Percentiles rank a stretch among this genome's conserved stretches.
phyloP scores from a whole-genome alignment of 1,140 invertebrate genomes.

The Plectrocnemia conspersa region DNA sequence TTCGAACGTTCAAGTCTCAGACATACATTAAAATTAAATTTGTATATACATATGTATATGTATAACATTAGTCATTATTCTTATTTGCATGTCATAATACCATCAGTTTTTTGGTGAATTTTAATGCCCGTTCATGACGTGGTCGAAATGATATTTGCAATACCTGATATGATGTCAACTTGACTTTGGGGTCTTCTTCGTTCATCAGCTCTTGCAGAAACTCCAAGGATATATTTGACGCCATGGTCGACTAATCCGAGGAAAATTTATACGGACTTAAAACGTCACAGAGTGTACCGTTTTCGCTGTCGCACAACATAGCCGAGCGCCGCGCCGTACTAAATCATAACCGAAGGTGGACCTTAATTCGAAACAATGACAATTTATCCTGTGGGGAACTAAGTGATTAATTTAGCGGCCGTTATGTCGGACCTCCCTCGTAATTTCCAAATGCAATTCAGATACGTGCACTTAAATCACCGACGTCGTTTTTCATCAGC shows the following conservation, averaged over 20 bases:
- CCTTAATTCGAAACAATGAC: conserved; percentile 25
- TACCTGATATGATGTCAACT: conserved; percentile 37
- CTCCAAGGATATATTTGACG: conserved; percentile 36
- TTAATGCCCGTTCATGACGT: too few relatives aligned
- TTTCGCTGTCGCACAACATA: too few relatives aligned
- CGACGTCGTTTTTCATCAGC: conserved; percentile 3
- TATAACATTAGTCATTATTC: conserved; percentile 1
- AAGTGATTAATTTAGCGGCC: conserved; percentile 34
- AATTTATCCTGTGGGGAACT: conserved; percentile 28
- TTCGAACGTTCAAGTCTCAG: too few relatives aligned
- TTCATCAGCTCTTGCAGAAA: conserved; percentile 44
- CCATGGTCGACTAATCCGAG: conserved; percentile 20
- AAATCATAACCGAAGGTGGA: conserved; percentile 24
- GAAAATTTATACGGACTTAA: background rate
- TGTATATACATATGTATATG: conserved; percentile 7
- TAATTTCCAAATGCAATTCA: conserved; percentile 34
- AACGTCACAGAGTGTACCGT: background rate
- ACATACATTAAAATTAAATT: too few relatives aligned
- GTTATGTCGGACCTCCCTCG: conserved; percentile 27
- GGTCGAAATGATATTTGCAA: conserved; percentile 4
- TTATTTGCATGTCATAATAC: background rate
- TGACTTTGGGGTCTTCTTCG: conserved; percentile 44
- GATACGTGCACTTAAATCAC: conserved; percentile 10
- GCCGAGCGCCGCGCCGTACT: conserved; percentile 8
- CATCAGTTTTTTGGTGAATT: background rate